Conservation (phyloP, 2,113 vertebrate species). For the Smithornis capensis region DNA sequence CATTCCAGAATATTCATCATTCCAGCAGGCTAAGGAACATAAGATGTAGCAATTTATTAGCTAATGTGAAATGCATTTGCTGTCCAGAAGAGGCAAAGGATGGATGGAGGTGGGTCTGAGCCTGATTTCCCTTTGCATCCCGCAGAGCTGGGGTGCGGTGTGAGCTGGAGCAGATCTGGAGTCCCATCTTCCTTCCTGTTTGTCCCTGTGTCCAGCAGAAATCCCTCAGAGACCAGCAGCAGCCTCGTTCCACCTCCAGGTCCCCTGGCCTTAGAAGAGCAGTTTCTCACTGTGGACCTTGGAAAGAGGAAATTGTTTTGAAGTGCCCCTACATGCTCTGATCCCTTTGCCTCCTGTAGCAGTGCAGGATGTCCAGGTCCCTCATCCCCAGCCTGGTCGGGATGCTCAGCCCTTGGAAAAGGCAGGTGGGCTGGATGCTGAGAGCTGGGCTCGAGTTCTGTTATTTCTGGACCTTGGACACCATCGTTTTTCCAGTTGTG, state of each 20-base stretch:
- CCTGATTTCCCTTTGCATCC: neutral
- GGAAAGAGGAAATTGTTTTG: neutral
- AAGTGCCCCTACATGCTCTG: neutral
- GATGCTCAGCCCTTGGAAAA: slow-evolving; percentile 42
- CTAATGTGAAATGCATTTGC: slow-evolving; percentile 51
- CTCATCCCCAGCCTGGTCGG: neutral
- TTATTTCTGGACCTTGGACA: slow-evolving; percentile 64
- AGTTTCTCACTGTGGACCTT: neutral
- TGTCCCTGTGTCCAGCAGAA: neutral
- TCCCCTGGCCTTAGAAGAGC: neutral
- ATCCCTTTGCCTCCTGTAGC: neutral
- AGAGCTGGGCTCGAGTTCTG: slow-evolving; percentile 29
- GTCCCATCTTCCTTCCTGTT: neutral
- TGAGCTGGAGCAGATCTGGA: neutral
- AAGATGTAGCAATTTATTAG: slow-evolving; percentile 62
- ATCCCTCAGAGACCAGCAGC: neutral
- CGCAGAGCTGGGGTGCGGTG: neutral
- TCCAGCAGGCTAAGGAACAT: slow-evolving; percentile 58
- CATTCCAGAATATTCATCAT: slow-evolving; percentile 68
- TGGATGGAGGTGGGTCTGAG: slow-evolving; percentile 21
- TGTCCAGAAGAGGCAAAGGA: neutral
- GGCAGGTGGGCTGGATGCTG: slow-evolving; percentile 40
- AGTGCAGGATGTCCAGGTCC: neutral
- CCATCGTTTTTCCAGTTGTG: slow-evolving; percentile 61
- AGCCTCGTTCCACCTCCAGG: neutral